Conservation (phyloP, 2,113 vertebrate species). For the Ia io region DNA sequence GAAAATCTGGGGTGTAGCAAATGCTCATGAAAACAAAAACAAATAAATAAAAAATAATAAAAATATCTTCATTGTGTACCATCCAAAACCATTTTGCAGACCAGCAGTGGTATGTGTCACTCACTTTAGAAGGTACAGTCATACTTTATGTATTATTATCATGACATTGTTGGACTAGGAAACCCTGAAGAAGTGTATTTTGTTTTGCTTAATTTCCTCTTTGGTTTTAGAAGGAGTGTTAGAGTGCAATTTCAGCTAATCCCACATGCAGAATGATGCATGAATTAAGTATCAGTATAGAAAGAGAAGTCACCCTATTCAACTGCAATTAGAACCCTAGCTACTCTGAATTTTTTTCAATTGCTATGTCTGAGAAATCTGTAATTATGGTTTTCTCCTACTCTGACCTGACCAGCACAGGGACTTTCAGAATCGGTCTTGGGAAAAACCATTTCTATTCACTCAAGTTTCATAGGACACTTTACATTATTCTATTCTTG, state of each 20-base stretch:
- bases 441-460: neutral
- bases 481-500: neutral
- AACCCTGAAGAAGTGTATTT: neutral
- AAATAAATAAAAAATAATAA: neutral
- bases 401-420: neutral
- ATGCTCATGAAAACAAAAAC: neutral
- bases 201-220: slow-evolving; percentile 16
- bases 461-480: neutral
- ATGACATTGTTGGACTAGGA: neutral
- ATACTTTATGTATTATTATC: neutral
- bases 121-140: neutral
- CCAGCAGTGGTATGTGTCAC: neutral
- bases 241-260: neutral
- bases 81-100: neutral
- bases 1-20: neutral
- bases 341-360: neutral
- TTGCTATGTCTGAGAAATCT: neutral
- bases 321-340: neutral
- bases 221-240: neutral
- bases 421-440: neutral
- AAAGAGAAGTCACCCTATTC: neutral
- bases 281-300: slow-evolving; percentile 2
- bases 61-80: neutral
- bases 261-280: neutral
- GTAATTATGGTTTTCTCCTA: neutral